phyloP scores from a whole-genome alignment of 1,140 invertebrate species.

The Ectropis grisescens region DNA sequence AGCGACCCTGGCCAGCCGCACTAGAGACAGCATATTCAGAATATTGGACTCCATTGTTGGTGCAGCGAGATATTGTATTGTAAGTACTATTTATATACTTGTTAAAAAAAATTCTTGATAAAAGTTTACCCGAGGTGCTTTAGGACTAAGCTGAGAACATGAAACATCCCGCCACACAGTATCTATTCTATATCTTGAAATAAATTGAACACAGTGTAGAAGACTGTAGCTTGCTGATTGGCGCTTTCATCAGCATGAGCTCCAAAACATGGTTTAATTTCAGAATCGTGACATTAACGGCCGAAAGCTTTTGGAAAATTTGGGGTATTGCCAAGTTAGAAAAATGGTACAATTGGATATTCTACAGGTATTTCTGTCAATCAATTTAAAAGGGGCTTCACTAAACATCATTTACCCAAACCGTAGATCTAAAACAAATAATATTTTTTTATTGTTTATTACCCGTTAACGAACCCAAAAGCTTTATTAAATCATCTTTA shows the following conservation, averaged over 20 bases:
- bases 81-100: slow-evolving; percentile 36
- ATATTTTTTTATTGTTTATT: not conserved
- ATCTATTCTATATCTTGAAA: no score
- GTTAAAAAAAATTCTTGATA: slow-evolving; percentile 1
- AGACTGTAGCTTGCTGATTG: slow-evolving; percentile 10
- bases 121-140: no score
- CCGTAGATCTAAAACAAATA: slow-evolving; percentile 6
- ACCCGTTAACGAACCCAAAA: no score
- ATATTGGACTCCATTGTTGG: slow-evolving; percentile 65
- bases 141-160: no score
- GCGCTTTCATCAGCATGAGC: slow-evolving; percentile 20
- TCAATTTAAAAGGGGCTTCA: slow-evolving; percentile 37
- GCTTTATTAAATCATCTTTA: slow-evolving; percentile 7
- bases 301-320: slow-evolving; percentile 46
- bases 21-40: slow-evolving; percentile 59
- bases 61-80: slow-evolving; percentile 68
- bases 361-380: slow-evolving; percentile 48
- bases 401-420: slow-evolving; percentile 11
- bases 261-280: slow-evolving; percentile 50
- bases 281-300: slow-evolving; percentile 49
- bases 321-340: slow-evolving; percentile 42
- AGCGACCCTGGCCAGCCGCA: slow-evolving; percentile 57
- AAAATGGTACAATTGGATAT: slow-evolving; percentile 60
- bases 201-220: no score
- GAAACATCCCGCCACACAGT: no score